Percentiles rank a stretch among this genome's conserved stretches.
phyloP scores from a whole-genome alignment of 2,888 invertebrate genomes.

The Zhengitettix transpicula region DNA sequence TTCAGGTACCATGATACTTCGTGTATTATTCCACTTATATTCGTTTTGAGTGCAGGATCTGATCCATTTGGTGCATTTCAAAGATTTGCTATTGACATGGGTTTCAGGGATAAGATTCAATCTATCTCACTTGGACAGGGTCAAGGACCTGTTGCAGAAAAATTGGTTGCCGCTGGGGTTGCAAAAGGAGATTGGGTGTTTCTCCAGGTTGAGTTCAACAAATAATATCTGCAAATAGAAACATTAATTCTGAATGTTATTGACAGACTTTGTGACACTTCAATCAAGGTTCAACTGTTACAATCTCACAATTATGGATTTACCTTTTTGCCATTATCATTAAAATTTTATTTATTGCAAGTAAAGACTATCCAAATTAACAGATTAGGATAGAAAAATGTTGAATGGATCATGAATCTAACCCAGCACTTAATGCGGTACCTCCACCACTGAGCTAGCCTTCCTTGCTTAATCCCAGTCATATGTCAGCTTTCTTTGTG shows the following conservation, averaged over 20 bases:
- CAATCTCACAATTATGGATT: no score
- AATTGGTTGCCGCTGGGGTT: conserved; percentile 53
- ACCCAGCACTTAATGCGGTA: no score
- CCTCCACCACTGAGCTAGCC: no score
- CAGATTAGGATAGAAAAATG: no score
- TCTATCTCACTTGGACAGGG: conserved; percentile 84
- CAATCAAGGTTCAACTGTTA: not conserved
- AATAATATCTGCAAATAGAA: conserved; percentile 8
- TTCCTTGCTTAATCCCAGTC: no score
- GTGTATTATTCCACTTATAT: conserved; percentile 59
- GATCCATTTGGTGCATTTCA: conserved; percentile 75
- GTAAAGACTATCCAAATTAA: no score
- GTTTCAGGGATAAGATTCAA: conserved; percentile 46
- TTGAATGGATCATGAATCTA: no score
- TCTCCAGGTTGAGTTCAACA: conserved; percentile 41
- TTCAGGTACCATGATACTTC: conserved; percentile 54
- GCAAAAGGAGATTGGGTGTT: conserved; percentile 76
- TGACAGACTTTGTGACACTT: not conserved
- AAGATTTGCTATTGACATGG: conserved; percentile 62
- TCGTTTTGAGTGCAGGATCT: conserved; percentile 74
- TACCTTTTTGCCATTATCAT: no score
- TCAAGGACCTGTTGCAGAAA: conserved; percentile 77
- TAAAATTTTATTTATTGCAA: no score
- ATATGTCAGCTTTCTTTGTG: no score
- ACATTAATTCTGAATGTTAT: not conserved